Conservation (phyloP, 2,113 vertebrate genomes). For the Leptobrachium ailaonicum region DNA sequence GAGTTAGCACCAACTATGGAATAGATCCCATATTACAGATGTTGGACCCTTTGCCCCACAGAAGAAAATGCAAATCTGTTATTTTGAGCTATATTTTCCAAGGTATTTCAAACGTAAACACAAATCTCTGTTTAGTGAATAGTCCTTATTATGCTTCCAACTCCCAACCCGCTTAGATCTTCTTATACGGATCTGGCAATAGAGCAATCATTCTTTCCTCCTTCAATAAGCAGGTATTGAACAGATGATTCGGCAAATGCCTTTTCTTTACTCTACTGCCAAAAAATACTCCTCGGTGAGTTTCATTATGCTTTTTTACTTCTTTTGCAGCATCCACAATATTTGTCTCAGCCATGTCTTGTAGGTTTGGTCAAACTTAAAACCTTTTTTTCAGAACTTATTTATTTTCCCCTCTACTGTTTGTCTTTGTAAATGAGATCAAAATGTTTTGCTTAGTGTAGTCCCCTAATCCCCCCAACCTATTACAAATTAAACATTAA, state of each 20-base stretch:
- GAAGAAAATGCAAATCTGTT: neutral
- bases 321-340: constrained; percentile 28
- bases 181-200: constrained; percentile 2
- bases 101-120: neutral
- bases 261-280: constrained; percentile 41
- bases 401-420: neutral
- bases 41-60: no score
- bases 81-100: neutral
- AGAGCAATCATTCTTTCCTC: constrained; percentile 11
- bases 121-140: neutral
- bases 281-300: constrained; percentile 37
- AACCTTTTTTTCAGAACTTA: neutral
- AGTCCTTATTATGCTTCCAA: neutral
- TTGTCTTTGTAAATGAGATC: neutral
- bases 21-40: no score
- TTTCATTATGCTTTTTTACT: constrained; percentile 21
- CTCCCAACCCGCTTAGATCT: neutral
- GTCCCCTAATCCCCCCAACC: no score
- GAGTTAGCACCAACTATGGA: no score
- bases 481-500: no score
- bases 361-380: constrained; percentile 38
- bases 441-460: neutral
- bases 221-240: constrained; percentile 40
- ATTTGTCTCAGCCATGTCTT: constrained; percentile 17
- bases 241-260: constrained; percentile 36